Evolutionary conservation across 1,140 invertebrate genomes (phyloP), one percentile per base, ranked within the genome.

Genomic region (Drosophila nannoptera): DNA sequence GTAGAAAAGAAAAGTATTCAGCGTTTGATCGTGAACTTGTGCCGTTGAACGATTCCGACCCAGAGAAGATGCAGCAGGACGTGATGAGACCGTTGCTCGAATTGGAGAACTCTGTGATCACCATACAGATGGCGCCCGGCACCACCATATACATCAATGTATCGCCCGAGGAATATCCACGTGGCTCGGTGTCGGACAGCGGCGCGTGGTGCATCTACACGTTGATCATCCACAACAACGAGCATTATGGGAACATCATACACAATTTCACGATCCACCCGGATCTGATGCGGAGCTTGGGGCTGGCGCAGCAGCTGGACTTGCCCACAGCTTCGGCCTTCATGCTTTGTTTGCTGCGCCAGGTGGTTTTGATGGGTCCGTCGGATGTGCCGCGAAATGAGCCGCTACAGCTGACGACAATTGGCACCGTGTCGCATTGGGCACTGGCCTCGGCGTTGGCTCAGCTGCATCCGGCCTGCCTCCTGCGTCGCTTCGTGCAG

Each of bases 201-300:
- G 29, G 7, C 49, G 14, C 31, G 9, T 65, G 54, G 45, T 29
- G 54, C 35, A 65, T 65, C n/a, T 60, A 55, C 3, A 52, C 55
- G 0, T n/a, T 60, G 9, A 12, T 66, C 7, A 9, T 59, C 2
- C 63, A 66, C 46, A 60, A 66, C 31, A 56, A 56, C 1, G 46
- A 16, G 5, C 36, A 60, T 0, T 66, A 66, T 29, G 8, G 11
- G 0, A 66, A n/a, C 11, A 42, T 14, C 9, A 42, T 58, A 12
- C 63, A 42, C 45, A 60, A 65, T 16, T 59, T 58, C 5, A 11
- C 2, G 4, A 29, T 40, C 2, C 16, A 32, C 0, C 11, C 45
- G 0, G 35, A 50, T 5, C 8, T 54, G 32, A 11, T 54, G n/a
- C 16, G 4, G 2, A n/a, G 4, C 7, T 5, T 63, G 49, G 16